Conservation (phyloP, 2,113 vertebrate genomes). For the Chaetops frenatus region DNA sequence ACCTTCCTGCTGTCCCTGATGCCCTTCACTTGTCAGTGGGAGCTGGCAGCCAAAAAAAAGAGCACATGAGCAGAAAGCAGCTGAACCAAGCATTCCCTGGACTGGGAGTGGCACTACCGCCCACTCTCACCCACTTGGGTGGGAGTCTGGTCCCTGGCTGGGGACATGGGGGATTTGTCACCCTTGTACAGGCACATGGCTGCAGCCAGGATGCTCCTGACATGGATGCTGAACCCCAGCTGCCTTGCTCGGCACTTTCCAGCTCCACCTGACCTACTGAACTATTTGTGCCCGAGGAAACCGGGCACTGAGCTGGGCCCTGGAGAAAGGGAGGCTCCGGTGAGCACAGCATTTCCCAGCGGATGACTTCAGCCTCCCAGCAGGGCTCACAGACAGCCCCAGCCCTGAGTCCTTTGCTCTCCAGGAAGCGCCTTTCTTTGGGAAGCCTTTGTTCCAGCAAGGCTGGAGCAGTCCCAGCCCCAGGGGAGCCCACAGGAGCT, state of each 20-base stretch:
- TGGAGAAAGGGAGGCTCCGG: background rate
- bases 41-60: background rate
- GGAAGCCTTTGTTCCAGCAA: constrained; percentile 42
- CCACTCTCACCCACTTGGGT: accelerated
- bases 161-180: background rate
- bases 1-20: background rate
- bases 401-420: background rate
- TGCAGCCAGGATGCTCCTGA: background rate
- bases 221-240: background rate
- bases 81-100: background rate
- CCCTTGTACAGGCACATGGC: background rate
- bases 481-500: accelerated
- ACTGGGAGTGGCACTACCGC: accelerated
- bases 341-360: background rate
- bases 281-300: background rate
- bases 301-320: background rate
- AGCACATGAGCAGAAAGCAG: background rate
- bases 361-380: constrained; percentile 21
- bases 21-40: background rate
- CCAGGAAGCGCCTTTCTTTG: constrained; percentile 44
- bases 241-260: background rate
- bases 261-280: constrained; percentile 5
- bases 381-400: background rate
- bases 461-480: background rate
- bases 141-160: background rate